phyloP scores from a whole-genome alignment of 2,797 vertebrate species.

The Pogonophryne albipinna region DNA sequence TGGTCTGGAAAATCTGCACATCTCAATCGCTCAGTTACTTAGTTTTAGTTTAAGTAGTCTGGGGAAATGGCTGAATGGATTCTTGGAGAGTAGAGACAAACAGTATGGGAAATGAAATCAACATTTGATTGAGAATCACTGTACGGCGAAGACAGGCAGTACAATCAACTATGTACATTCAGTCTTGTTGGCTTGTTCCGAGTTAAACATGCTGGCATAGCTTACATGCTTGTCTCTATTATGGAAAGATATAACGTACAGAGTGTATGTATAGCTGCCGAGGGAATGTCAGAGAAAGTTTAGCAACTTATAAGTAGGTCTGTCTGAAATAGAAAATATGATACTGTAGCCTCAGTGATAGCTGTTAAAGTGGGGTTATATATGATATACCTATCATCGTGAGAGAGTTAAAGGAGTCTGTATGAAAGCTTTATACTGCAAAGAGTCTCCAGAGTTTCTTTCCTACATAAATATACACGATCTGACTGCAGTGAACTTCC shows the following conservation, averaged over 20 bases:
- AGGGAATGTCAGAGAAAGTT: conserved; percentile 37
- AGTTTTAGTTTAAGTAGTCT: conserved; percentile 23
- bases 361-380: conserved; percentile 32
- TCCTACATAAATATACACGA: conserved; percentile 55
- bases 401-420: conserved; percentile 46
- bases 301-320: conserved; percentile 43
- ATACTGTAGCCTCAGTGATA: conserved; percentile 28
- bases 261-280: conserved; percentile 7
- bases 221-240: conserved; percentile 3
- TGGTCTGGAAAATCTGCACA: conserved; percentile 42
- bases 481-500: conserved; percentile 49
- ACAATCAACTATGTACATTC: conserved; percentile 8
- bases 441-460: conserved; percentile 46
- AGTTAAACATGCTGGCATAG: conserved; percentile 1
- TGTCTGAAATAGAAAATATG: conserved; percentile 47
- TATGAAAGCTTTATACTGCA: conserved; percentile 59
- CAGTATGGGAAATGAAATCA: conserved; percentile 1
- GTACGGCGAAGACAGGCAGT: conserved; percentile 2
- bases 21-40: conserved; percentile 29
- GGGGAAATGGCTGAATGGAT: conserved; percentile 16
- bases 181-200: neutral
- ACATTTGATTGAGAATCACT: conserved; percentile 6
- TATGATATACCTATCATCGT: conserved; percentile 46
- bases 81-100: neutral
- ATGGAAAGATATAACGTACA: conserved; percentile 20